phyloP scores from a whole-genome alignment of 2,113 vertebrate genomes.

The Dinomys branickii region DNA sequence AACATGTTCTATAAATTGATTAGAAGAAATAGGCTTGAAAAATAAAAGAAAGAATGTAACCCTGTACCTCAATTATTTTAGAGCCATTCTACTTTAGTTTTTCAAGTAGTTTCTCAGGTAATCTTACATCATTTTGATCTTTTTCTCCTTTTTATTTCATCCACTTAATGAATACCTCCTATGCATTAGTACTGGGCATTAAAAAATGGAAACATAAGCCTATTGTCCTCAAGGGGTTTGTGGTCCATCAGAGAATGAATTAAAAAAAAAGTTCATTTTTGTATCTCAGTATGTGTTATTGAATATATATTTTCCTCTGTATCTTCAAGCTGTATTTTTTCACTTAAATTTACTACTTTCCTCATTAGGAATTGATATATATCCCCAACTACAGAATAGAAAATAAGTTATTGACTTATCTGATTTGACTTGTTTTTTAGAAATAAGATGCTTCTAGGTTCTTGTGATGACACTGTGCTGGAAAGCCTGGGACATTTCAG shows the following conservation, averaged over 20 bases:
- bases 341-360: neutral
- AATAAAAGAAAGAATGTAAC: neutral
- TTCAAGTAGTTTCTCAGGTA: neutral
- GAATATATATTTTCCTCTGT: neutral
- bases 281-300: neutral
- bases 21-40: neutral
- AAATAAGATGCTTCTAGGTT: neutral
- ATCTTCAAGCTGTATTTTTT: neutral
- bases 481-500: neutral
- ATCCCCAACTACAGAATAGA: neutral
- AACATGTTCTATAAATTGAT: neutral
- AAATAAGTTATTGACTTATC: neutral
- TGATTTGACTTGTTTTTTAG: neutral
- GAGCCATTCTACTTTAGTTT: neutral
- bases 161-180: neutral
- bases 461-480: neutral
- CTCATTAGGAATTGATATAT: neutral
- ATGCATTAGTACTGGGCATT: neutral
- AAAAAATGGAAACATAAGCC: neutral
- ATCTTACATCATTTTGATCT: neutral
- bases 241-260: neutral
- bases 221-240: neutral
- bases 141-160: neutral
- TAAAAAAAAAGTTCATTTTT: constrained; percentile 28
- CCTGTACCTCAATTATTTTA: neutral